A percentile compares a stretch with the other conserved stretches of the same genome.
These are phyloP conservation scores for Zaprionus ornatus DNA, from an alignment of 1,140 invertebrate genomes.

Conservation along the genomic window DNA sequence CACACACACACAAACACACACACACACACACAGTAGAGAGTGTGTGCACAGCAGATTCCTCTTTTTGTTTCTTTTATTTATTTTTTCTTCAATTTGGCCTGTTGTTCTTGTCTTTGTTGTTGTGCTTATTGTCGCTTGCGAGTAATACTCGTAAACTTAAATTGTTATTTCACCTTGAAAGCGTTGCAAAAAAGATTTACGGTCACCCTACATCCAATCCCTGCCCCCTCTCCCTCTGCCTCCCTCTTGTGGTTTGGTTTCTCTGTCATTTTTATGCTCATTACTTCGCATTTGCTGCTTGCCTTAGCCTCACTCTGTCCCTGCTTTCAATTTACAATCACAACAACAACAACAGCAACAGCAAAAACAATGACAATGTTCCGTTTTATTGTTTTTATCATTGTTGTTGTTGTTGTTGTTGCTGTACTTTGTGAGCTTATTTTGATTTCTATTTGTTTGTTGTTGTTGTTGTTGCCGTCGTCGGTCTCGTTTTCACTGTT, in stretches of 20 bases:
- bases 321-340: slow-evolving; percentile 37
- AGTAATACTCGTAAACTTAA: slow-evolving; percentile 73
- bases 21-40: too few relatives aligned
- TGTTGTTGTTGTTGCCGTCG: slow-evolving; percentile 2
- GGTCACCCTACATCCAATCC: slow-evolving; percentile 29
- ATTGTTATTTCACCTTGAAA: slow-evolving; percentile 80
- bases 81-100: slow-evolving; percentile 15
- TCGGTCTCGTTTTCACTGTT: slow-evolving; percentile 28
- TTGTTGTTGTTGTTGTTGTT: slow-evolving; percentile 28
- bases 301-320: slow-evolving; percentile 3
- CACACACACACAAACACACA: too few relatives aligned
- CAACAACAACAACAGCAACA: slow-evolving; percentile 28
- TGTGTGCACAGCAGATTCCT: neutral
- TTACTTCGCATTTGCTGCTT: slow-evolving; percentile 68
- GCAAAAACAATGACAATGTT: slow-evolving; percentile 18
- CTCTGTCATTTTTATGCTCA: slow-evolving; percentile 72
- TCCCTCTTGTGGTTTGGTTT: slow-evolving; percentile 31
- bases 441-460: slow-evolving; percentile 68
- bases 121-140: slow-evolving; percentile 51
- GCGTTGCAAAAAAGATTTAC: slow-evolving; percentile 77
- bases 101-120: slow-evolving; percentile 29
- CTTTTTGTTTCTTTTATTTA: neutral
- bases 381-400: slow-evolving; percentile 23
- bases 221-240: neutral
- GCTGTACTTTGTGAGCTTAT: slow-evolving; percentile 42